phyloP scores from a whole-genome alignment of 2,113 vertebrate genomes.

The Cyprinodon brontotheroides region DNA sequence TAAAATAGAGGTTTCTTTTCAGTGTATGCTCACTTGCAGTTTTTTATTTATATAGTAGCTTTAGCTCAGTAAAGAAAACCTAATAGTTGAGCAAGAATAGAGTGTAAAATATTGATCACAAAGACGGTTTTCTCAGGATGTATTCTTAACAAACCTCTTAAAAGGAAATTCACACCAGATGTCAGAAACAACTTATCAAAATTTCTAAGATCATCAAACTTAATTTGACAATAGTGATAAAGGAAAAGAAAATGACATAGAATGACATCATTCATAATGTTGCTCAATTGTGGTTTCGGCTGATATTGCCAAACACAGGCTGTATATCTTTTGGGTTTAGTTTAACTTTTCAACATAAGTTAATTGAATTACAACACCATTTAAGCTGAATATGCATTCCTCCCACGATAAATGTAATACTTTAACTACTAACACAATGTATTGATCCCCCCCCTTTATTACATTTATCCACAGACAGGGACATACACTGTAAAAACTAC shows the following conservation, averaged over 20 bases:
- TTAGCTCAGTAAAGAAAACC: background rate
- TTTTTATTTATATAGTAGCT: background rate
- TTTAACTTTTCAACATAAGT: too few species aligned
- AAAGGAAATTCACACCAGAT: background rate
- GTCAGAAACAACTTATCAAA: too few species aligned
- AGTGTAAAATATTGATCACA: background rate
- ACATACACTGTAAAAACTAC: constrained; percentile 51
- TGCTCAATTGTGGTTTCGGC: too few species aligned
- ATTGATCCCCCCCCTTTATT: background rate
- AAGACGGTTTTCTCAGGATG: background rate
- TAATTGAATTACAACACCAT: too few species aligned
- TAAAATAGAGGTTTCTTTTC: background rate
- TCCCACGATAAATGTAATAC: background rate
- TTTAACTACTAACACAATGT: background rate
- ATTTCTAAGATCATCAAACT: background rate
- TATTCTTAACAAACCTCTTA: background rate
- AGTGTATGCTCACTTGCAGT: background rate
- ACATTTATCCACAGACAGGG: constrained; percentile 37
- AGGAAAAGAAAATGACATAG: too few species aligned
- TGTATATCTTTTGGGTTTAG: too few species aligned
- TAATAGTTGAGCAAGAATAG: background rate
- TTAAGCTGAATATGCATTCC: too few species aligned
- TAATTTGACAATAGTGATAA: background rate
- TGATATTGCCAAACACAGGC: too few species aligned
- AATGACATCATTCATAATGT: too few species aligned